phyloP scores from a whole-genome alignment of 2,888 invertebrate genomes.

The Drosophila antonietae region DNA sequence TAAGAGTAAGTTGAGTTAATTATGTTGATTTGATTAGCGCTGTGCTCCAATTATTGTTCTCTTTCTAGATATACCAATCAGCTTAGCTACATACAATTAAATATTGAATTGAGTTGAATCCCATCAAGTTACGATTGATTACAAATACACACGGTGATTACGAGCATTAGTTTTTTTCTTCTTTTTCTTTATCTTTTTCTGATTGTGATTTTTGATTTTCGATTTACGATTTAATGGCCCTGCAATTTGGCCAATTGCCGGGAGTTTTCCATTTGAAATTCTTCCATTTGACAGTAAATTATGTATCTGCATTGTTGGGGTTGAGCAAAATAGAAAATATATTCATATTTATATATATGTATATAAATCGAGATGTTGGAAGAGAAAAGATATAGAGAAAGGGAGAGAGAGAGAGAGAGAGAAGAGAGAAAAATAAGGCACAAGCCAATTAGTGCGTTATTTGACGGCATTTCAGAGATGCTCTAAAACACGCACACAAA shows the following conservation, averaged over 20 bases:
- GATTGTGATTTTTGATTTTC: constrained; percentile 50
- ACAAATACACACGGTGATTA: constrained; percentile 27
- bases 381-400: constrained; percentile 54
- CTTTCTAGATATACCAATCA: constrained; percentile 72
- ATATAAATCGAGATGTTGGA: constrained; percentile 46
- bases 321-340: constrained; percentile 43
- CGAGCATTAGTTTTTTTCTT: constrained; percentile 16
- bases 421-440: constrained; percentile 45
- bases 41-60: constrained; percentile 78
- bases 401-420: constrained; percentile 37
- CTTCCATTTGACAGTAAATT: constrained; percentile 94
- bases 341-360: constrained; percentile 4
- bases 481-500: constrained; percentile 65
- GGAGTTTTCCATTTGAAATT: constrained; percentile 91
- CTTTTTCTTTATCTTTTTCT: not conserved
- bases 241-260: constrained; percentile 84
- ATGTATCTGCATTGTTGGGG: constrained; percentile 87
- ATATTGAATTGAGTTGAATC: constrained; percentile 56
- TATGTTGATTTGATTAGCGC: constrained; percentile 66
- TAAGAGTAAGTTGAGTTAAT: constrained; percentile 39
- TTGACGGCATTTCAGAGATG: constrained; percentile 60
- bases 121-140: constrained; percentile 57
- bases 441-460: constrained; percentile 74
- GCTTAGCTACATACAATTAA: constrained; percentile 64
- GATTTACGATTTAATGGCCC: constrained; percentile 65